Evolutionary conservation across 2,113 vertebrate genomes (phyloP).

Genomic region (Anas platyrhynchos): DNA sequence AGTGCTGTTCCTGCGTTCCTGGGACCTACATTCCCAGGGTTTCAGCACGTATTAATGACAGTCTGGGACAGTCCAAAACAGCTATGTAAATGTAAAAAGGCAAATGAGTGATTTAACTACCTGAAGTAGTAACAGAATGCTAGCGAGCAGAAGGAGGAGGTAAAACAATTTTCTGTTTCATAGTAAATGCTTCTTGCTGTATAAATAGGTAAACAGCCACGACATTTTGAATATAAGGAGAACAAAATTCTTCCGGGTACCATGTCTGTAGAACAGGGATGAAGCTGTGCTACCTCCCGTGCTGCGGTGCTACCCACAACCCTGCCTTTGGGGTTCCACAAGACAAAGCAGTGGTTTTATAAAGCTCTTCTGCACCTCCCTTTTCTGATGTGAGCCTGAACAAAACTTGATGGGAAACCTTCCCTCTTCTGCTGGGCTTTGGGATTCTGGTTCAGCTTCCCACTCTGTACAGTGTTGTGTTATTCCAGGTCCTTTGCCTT

Average conservation of each 20-base stretch:
- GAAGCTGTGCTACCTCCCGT: not conserved
- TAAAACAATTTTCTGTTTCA: not conserved
- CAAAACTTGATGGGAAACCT: not conserved
- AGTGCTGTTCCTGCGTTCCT: not conserved
- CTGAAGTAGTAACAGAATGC: not conserved
- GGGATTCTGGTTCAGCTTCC: not conserved
- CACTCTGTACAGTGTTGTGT: not conserved
- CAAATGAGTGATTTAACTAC: not conserved
- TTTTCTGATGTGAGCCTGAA: not conserved
- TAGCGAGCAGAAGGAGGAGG: not conserved
- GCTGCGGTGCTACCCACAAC: not conserved
- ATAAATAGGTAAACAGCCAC: not conserved
- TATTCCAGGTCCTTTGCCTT: not conserved
- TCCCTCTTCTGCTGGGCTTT: not conserved
- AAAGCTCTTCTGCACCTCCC: not conserved
- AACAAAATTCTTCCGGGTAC: not conserved
- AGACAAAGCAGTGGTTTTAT: not conserved
- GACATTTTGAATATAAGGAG: not conserved
- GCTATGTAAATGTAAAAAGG: not conserved
- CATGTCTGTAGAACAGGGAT: not conserved
- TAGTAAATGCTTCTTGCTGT: not conserved
- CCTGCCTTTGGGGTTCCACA: rapidly evolving
- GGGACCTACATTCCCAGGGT: not conserved
- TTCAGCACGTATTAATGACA: not conserved
- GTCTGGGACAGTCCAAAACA: not conserved